Evolutionary conservation across 2,797 vertebrate genomes (phyloP).

Genomic region (Allobates femoralis): DNA sequence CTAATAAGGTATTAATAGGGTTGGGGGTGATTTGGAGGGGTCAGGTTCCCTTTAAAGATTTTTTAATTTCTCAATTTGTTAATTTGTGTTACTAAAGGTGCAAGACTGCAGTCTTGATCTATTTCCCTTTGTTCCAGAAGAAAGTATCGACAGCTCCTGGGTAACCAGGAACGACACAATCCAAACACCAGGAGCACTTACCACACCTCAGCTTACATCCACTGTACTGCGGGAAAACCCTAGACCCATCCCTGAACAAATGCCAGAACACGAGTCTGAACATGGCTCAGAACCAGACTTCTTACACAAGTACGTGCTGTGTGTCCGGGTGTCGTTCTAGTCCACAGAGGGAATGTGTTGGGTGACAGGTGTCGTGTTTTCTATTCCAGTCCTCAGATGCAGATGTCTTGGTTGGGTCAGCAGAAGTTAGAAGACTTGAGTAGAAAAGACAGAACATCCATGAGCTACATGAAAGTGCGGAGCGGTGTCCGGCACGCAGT

Average conservation of each 20-base stretch:
- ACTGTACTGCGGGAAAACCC: constrained; percentile 95
- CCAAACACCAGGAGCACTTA: constrained; percentile 91
- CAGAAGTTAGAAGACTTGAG: constrained; percentile 98
- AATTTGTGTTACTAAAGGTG: not conserved
- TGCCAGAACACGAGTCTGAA: constrained; percentile 95
- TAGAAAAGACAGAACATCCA: constrained; percentile 94
- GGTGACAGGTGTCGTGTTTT: not conserved
- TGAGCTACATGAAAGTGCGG: constrained; percentile 99
- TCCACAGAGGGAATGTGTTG: no score
- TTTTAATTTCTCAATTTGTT: not conserved
- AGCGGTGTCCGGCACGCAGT: constrained; percentile 95
- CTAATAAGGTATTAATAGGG: no score
- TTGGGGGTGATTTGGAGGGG: no score
- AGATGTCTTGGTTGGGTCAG: constrained; percentile 98
- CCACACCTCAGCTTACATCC: constrained; percentile 94
- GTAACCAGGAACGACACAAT: constrained; percentile 92
- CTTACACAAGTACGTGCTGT: constrained; percentile 90
- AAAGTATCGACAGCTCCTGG: constrained; percentile 92
- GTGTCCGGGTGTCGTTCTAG: no score
- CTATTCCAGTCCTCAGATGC: constrained; percentile 98
- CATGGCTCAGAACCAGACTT: constrained; percentile 96
- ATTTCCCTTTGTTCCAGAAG: constrained; percentile 77
- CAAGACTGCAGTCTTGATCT: not conserved
- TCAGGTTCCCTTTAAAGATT: no score
- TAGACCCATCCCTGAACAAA: constrained; percentile 89